Base-by-base conservation (phyloP, 2,797 vertebrate genomes). In the Fratercula arctica region DNA sequence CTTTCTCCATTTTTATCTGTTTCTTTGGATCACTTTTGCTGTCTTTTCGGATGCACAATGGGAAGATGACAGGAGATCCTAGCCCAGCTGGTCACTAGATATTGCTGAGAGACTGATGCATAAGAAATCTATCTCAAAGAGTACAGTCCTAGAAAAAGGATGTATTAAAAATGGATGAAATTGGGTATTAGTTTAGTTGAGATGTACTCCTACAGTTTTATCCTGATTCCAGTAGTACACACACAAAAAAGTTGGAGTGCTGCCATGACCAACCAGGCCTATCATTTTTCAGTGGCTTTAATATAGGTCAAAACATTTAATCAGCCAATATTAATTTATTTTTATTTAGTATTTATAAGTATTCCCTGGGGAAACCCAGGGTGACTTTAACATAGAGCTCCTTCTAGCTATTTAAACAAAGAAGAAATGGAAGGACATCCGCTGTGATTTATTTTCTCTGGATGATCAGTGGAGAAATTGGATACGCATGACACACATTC, bases 361-460 rank as follows among this genome's bases (percentile, higher is more conserved):
- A 84, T 90, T 94, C 82, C 79, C 8, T 63, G 16, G 37, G 56
- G 87, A 95, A 92, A 91, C 26, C 29, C 60, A 63, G 81, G 60
- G 61, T 80, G 51, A 82, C 48, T 88, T 93, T 78, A 93, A 67
- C 53, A 85, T 31, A 85, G 50, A 60, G 59, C 39, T 70, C 56
- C 85, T 93, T 88, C 67, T 67, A 85, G 81, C 79, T 74, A 41
- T 89, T 96, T 88, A 92, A 95, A 95, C 78, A 96, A 96, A 94
- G 26, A 95, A 93, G 72, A 94, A 73, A 80, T 95, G 41, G 93
- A 95, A 94, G 73, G 89, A 81, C 90, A 93, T 94, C 79, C 87
- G 2, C 83, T 72, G 80, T 95, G 95, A 97, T 97, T 97, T 97
- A 97, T 97, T 96, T 96, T 93, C 96, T 94, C 87, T 89, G 76